Evolutionary conservation across 2,888 invertebrate genomes (phyloP), one percentile per base, ranked within the genome.

Genomic region (Catocala fraxini): DNA sequence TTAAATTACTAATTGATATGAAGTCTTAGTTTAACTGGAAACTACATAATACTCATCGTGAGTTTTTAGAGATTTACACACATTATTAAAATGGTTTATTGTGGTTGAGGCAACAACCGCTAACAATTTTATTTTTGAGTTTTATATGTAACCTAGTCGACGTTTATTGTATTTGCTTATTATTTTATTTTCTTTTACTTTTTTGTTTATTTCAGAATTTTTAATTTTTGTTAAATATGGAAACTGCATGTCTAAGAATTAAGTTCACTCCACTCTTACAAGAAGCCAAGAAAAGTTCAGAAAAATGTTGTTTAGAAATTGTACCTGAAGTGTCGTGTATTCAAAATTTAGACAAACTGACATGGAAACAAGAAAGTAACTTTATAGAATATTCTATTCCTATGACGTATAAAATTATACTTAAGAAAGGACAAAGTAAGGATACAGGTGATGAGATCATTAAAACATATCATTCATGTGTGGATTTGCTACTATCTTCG

Each of bases 401-500:
- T 1, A 88, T 93, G 81, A 89, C 84, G 0, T 89, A 91, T 59
- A 92, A 86, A 77, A 88, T 93, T 15, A 82, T 89, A 67, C 55
- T 93, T 0, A 89, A 80, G 71, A 92, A 86, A 72, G 52, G 59
- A 45, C 69, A 71, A 5, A 54, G 15, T 54, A 51, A 71, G 15
- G 60, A 74, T 41, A 33, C 53, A 34, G 62, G 52, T 11, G 33
- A 69, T 9, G 43, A 68, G 11, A 51, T 65, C n/a, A 70, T 81
- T n/a, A 89, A 86, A 70, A 79, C 82, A 1, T 93, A 91, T 71
- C 86, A 93, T 71, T 93, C 93, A 2, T 93, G 93, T 65, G 87
- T 93, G 11, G 93, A 93, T 77, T 83, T 88, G 43, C 68, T 83
- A 12, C 68, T 75, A 12, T 63, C 71, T 10, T 79, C 77, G 35